Evolutionary conservation across 2,113 vertebrate genomes (phyloP), one percentile per base, ranked within the genome.

Genomic region (Willisornis vidua): DNA sequence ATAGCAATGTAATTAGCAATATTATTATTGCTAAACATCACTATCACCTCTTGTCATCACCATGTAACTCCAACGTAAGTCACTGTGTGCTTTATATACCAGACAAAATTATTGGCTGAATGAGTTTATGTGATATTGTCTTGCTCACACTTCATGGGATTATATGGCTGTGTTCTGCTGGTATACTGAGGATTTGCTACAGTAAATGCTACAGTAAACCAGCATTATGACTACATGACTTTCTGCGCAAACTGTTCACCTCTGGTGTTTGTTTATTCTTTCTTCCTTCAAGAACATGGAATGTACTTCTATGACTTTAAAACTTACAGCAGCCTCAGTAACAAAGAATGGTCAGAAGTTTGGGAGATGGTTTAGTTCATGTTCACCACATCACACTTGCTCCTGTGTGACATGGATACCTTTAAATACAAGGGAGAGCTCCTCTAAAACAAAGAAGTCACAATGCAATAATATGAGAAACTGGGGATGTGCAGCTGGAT

Each of bases 1-100:
- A 94, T 37, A 93, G 65, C 49, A 28, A 86, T 84, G 28, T 87
- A 98, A 97, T 98, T 97, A 98, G 45, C 66, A 96, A 68, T 97
- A 94, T 90, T 97, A 95, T 94, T 95, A 94, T 86, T 97, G 65
- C 87, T 97, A 93, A 87, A 49, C 67, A 88, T 95, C 78, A 33
- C 87, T 97, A 90, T 96, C 72, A 92, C 93, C 72, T 92, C 85
- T 97, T 97, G 92, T 97, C 95, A 97, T 51, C 49, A 90, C 70
- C 87, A 72, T 91, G 28, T 85, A 96, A 85, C 78, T 95, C 71
- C 57, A 83, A 24, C 82, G 92, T 96, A 93, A 97, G 78, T 97
- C 83, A 95, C 49, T 33, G 41, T 58, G 33, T 86, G 55, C 88
- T 96, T 92, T 94, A 71, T 74, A 93, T 49, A 85, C 18, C 49